Percentiles rank a stretch among this genome's conserved stretches.
Evolutionary conservation across 2,113 vertebrate species (phyloP).

Genomic region (Echinops telfairi): DNA sequence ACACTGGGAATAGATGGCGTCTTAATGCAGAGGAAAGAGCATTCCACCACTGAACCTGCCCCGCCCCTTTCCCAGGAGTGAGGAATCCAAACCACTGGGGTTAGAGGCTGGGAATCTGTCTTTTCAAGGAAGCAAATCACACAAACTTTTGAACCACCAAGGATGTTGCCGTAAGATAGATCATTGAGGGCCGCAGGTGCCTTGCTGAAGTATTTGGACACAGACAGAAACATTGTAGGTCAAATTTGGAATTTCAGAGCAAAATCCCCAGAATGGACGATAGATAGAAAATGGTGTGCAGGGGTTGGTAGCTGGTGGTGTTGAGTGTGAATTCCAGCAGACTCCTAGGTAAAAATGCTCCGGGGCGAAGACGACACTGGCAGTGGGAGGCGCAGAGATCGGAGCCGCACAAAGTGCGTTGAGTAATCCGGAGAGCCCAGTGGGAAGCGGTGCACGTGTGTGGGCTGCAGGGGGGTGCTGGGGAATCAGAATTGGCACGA

Average conservation of each 20-base stretch:
- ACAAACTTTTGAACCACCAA: background rate
- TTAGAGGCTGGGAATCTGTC: background rate
- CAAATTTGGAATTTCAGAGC: background rate
- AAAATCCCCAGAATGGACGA: background rate
- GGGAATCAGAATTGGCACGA: background rate
- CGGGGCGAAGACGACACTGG: background rate
- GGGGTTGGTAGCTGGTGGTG: background rate
- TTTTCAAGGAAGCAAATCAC: slow-evolving; percentile 42
- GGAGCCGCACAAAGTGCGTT: background rate
- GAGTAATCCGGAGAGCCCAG: background rate
- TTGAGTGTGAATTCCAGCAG: background rate
- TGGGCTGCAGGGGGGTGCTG: rapidly evolving
- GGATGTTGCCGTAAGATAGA: background rate
- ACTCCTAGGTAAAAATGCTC: background rate
- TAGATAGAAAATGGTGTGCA: background rate
- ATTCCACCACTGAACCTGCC: background rate
- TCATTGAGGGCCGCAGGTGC: background rate
- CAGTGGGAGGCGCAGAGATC: background rate
- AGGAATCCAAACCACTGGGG: background rate
- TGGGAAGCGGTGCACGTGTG: too few relatives aligned
- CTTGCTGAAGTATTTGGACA: background rate
- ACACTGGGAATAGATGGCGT: background rate
- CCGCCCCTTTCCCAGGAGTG: background rate
- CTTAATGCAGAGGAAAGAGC: background rate
- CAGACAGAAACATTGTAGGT: background rate